These are phyloP conservation scores for Campylomormyrus numenius DNA, from an alignment of 2,113 vertebrate species.

Conservation along the genomic window DNA sequence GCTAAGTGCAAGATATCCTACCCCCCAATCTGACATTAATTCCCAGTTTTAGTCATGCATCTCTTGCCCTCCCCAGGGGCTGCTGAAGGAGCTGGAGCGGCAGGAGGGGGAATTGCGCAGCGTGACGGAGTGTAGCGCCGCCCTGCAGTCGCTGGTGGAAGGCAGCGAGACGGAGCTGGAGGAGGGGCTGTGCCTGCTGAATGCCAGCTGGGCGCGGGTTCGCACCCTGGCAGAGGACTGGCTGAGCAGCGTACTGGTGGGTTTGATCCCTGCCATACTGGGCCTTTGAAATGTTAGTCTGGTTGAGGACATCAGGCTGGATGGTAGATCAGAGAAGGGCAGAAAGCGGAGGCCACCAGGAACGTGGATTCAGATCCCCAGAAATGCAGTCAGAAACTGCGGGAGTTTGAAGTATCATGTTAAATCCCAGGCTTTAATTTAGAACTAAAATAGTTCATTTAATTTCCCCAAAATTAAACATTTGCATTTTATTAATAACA, in stretches of 20 bases:
- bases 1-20: neutral
- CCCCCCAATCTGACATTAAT: neutral
- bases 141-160: conserved; percentile 76
- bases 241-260: conserved; percentile 80
- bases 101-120: conserved; percentile 72
- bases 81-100: conserved; percentile 83
- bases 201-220: conserved; percentile 75
- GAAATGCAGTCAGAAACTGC: neutral
- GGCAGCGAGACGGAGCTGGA: conserved; percentile 74
- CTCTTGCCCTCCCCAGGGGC: conserved; percentile 55
- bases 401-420: neutral
- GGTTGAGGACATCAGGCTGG: neutral
- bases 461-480: neutral
- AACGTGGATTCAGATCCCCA: neutral
- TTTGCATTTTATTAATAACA: neutral
- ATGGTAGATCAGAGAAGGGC: neutral
- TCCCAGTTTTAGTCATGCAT: neutral
- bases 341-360: neutral
- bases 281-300: neutral
- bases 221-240: conserved; percentile 85
- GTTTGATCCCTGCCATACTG: conserved; percentile 15
- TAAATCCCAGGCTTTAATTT: neutral
- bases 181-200: conserved; percentile 75
- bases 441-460: neutral
- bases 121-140: conserved; percentile 75